Percentiles rank a stretch among this genome's conserved stretches.
phyloP scores from a whole-genome alignment of 2,113 vertebrate genomes.

The Aspiorhynchus laticeps region DNA sequence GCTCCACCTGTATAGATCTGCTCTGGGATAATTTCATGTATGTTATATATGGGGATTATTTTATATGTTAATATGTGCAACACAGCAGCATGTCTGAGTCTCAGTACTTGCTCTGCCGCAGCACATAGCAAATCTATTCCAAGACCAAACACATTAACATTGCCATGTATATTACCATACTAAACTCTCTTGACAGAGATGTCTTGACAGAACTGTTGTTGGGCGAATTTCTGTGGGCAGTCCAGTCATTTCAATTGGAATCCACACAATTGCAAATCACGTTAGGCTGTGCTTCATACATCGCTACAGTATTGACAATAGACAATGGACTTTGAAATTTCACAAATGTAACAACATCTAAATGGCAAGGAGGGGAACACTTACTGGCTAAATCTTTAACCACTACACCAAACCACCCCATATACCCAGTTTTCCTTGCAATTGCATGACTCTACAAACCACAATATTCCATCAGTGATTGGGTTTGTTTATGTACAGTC shows the following conservation, averaged over 20 bases:
- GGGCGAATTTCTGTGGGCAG: neutral
- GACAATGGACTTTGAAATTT: neutral
- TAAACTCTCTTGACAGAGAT: neutral
- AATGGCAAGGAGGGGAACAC: neutral
- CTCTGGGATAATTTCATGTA: neutral
- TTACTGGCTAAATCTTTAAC: neutral
- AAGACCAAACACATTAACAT: neutral
- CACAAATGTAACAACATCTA: neutral
- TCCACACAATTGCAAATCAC: neutral
- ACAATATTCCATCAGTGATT: conserved; percentile 40
- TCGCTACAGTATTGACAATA: neutral
- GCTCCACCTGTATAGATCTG: neutral
- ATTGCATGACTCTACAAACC: neutral
- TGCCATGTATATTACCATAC: neutral
- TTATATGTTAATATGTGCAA: too few species aligned
- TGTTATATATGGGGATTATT: too few species aligned
- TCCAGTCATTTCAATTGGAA: neutral
- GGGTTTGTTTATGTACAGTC: conserved; percentile 15
- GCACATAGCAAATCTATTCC: too few species aligned
- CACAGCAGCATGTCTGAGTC: too few species aligned
- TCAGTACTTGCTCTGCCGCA: too few species aligned
- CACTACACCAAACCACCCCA: neutral
- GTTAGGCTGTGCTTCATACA: neutral
- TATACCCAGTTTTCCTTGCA: neutral
- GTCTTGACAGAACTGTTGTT: neutral